A percentile compares a stretch with the other conserved stretches of the same genome.
Evolutionary conservation across 1,140 invertebrate genomes (phyloP).

Genomic region (Caerostris darwini): DNA sequence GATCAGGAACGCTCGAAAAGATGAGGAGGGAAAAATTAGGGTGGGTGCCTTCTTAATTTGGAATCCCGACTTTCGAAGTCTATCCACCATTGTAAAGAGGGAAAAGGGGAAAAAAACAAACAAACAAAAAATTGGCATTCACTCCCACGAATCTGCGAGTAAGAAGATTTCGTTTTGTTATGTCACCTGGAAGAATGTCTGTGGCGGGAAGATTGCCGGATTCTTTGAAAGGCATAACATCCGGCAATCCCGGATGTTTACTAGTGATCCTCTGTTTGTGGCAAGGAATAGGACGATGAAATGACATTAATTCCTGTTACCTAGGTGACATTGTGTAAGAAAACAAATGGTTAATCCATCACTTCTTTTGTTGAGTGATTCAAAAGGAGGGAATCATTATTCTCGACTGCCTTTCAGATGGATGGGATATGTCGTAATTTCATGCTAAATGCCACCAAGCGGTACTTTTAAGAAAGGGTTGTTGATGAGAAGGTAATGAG

Average conservation of each 20-base stretch:
- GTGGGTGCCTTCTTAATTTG: conserved; percentile 66
- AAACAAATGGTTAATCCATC: conserved; percentile 11
- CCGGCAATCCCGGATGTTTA: background rate
- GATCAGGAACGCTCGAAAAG: background rate
- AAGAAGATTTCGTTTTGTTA: background rate
- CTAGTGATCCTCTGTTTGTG: background rate
- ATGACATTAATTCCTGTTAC: background rate
- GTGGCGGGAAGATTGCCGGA: background rate
- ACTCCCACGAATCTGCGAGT: conserved; percentile 6
- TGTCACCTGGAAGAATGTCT: conserved; percentile 15
- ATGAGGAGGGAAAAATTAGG: background rate
- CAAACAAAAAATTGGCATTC: background rate
- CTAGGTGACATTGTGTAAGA: conserved; percentile 2
- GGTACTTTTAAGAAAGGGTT: background rate
- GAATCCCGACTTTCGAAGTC: conserved; percentile 30
- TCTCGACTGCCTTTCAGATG: background rate
- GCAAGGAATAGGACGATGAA: background rate
- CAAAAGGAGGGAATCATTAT: background rate
- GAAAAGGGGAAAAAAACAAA: background rate
- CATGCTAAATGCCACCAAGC: background rate
- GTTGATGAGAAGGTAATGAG: background rate
- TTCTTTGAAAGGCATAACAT: background rate
- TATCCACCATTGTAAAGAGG: conserved; percentile 17
- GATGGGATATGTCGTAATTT: background rate
- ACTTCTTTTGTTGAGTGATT: background rate